Percentiles rank a stretch among this genome's conserved stretches.
These are phyloP conservation scores for Danaus melanippus DNA, from an alignment of 1,140 invertebrate genomes.

Conservation along the genomic window DNA sequence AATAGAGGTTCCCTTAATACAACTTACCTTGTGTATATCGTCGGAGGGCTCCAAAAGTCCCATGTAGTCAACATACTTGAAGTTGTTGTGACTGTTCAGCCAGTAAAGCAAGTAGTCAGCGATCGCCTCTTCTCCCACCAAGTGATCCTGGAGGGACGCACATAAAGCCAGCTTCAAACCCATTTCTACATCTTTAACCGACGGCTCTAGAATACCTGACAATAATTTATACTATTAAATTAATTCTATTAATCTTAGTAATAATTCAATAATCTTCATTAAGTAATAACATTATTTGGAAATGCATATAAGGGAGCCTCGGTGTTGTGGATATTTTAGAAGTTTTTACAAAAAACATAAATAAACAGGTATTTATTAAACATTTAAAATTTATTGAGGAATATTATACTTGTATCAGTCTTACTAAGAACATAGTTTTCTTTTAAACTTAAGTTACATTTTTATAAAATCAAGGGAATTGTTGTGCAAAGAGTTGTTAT, in stretches of 20 bases:
- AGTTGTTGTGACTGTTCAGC: constrained; percentile 84
- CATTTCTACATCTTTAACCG: constrained; percentile 80
- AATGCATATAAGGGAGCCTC: not conserved
- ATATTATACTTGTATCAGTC: no score
- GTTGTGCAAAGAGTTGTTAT: no score
- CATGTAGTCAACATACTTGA: constrained; percentile 79
- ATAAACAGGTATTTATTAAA: no score
- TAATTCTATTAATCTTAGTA: no score
- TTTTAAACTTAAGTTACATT: no score
- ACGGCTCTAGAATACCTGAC: constrained; percentile 87
- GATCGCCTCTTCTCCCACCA: constrained; percentile 88
- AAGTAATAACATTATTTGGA: not conserved
- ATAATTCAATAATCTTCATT: no score
- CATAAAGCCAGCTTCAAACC: constrained; percentile 93
- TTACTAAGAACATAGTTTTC: no score
- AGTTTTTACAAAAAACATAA: no score
- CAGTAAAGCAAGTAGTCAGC: constrained; percentile 95
- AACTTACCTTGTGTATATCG: constrained; percentile 75
- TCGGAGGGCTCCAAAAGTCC: constrained; percentile 77
- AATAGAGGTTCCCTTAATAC: not conserved
- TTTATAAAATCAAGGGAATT: no score
- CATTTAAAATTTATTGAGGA: no score
- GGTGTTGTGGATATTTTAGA: no score
- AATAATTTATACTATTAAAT: not conserved
- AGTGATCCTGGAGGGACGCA: constrained; percentile 87